Conservation (phyloP, 2,113 vertebrate genomes). For the Zapornia atra region DNA sequence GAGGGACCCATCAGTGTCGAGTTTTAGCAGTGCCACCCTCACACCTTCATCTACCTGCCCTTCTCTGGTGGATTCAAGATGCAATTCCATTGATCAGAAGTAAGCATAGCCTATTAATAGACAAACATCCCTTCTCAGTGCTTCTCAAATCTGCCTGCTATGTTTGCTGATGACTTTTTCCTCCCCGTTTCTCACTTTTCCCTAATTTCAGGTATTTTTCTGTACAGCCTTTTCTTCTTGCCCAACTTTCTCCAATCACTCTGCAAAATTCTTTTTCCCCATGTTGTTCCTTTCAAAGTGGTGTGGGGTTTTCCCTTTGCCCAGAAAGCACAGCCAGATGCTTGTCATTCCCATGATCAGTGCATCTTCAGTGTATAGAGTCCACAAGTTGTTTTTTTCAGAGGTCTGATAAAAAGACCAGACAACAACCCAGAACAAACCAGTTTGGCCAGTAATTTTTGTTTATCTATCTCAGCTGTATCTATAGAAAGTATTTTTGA, state of each 20-base stretch:
- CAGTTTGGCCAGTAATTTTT: neutral
- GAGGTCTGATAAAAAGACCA: neutral
- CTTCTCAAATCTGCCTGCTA: neutral
- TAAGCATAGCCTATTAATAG: slow-evolving; percentile 61
- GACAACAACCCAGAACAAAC: neutral
- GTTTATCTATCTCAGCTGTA: neutral
- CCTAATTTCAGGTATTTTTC: neutral
- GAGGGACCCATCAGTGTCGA: slow-evolving; percentile 92
- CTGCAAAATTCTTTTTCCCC: neutral
- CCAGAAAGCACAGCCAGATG: neutral
- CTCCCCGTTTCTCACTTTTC: neutral
- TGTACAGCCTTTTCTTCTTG: neutral
- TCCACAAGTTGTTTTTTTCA: neutral
- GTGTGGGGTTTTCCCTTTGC: neutral
- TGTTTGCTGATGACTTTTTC: neutral
- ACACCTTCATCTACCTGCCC: slow-evolving; percentile 99
- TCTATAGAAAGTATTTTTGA: neutral
- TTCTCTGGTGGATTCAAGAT: slow-evolving; percentile 91
- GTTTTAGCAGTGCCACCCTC: slow-evolving; percentile 96
- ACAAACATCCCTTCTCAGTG: neutral
- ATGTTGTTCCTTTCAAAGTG: neutral
- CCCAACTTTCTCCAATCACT: neutral
- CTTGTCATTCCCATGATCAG: neutral
- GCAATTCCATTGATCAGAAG: slow-evolving; percentile 91
- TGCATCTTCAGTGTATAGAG: neutral